phyloP scores from a whole-genome alignment of 2,797 vertebrate genomes.

The Acanthurus lineatus region DNA sequence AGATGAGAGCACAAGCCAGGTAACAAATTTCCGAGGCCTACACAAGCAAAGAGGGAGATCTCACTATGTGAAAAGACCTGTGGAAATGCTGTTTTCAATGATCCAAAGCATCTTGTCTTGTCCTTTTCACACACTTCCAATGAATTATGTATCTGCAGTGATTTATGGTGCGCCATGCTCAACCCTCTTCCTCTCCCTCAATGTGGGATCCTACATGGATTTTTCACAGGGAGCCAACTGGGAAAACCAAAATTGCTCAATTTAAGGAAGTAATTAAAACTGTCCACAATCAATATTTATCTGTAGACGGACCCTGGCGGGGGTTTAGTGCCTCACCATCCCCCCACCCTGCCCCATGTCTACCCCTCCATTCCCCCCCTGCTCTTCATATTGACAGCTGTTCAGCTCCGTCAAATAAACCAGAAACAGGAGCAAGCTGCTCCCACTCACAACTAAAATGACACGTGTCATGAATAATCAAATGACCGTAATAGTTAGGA shows the following conservation, averaged over 20 bases:
- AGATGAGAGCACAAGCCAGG: conserved; percentile 40
- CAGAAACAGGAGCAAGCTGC: conserved; percentile 76
- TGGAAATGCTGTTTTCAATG: conserved; percentile 84
- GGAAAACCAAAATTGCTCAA: conserved; percentile 89
- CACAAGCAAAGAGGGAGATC: conserved; percentile 62
- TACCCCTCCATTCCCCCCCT: conserved; percentile 55
- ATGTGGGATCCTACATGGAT: conserved; percentile 79
- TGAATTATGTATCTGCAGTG: conserved; percentile 89
- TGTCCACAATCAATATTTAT: conserved; percentile 88
- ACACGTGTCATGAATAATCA: conserved; percentile 73
- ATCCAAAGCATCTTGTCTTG: conserved; percentile 86
- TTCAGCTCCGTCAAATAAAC: conserved; percentile 73
- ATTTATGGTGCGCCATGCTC: conserved; percentile 87
- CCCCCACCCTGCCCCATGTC: conserved; percentile 55
- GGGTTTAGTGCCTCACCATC: conserved; percentile 72
- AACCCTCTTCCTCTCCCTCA: conserved; percentile 76
- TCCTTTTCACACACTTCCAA: conserved; percentile 85
- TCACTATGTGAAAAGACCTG: conserved; percentile 64
- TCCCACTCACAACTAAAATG: conserved; percentile 68
- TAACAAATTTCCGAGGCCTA: conserved; percentile 34
- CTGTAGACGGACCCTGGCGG: conserved; percentile 78
- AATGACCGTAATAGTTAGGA: conserved; percentile 31
- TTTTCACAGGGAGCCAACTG: conserved; percentile 80
- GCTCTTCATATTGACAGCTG: conserved; percentile 79
- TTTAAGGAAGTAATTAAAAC: conserved; percentile 91